phyloP scores from a whole-genome alignment of 1,140 invertebrate genomes.

The Cydia strobilella region DNA sequence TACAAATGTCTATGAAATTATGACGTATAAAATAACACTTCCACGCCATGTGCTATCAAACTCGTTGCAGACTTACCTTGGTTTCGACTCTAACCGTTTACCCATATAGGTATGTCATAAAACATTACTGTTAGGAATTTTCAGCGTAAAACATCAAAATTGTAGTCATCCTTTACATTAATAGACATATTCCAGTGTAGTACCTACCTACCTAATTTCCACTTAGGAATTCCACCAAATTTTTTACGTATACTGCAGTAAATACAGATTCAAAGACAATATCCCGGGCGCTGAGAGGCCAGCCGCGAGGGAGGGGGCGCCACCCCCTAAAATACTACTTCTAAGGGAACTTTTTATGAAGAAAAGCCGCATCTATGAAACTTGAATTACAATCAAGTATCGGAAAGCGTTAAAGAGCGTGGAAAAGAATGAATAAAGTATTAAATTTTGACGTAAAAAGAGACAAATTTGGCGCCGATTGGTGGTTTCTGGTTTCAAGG shows the following conservation, averaged over 20 bases:
- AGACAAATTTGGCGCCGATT: background rate
- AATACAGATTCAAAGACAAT: constrained; percentile 79
- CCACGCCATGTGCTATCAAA: too few relatives aligned
- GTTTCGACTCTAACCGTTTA: too few relatives aligned
- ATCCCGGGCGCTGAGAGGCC: constrained; percentile 78
- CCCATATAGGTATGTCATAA: too few relatives aligned
- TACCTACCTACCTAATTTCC: background rate
- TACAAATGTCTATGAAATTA: too few relatives aligned
- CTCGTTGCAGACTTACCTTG: too few relatives aligned
- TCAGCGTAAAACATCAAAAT: too few relatives aligned
- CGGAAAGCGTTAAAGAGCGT: constrained; percentile 57
- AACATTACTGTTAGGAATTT: too few relatives aligned
- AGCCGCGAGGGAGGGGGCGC: constrained; percentile 52
- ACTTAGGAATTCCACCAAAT: background rate
- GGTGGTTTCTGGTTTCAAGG: too few relatives aligned
- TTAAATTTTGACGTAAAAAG: background rate
- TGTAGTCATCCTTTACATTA: too few relatives aligned
- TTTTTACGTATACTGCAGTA: constrained; percentile 64
- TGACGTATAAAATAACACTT: too few relatives aligned
- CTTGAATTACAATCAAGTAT: constrained; percentile 75
- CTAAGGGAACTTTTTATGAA: constrained; percentile 79
- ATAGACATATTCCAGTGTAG: too few relatives aligned
- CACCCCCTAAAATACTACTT: constrained; percentile 77
- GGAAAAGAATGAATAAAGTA: constrained; percentile 3
- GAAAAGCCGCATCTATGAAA: constrained; percentile 78